Evolutionary conservation across 2,888 invertebrate species (phyloP), one percentile per base, ranked within the genome.

Genomic region (Rotaria socialis): DNA sequence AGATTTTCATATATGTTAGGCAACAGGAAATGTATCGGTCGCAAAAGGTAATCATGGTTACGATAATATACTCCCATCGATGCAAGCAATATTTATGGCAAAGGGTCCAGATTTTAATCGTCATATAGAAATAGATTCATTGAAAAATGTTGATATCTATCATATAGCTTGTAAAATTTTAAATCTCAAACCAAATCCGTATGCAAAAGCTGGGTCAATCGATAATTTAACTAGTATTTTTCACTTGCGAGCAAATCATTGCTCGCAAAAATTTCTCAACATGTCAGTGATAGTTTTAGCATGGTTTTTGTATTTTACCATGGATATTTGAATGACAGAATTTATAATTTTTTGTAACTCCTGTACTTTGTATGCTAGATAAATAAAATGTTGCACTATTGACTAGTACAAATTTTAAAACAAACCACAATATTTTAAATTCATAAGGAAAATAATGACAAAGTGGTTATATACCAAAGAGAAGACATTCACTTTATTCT

Each of bases 31-130:
- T 6, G 6, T 24, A 56, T 8, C 24, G 2, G 7, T 8, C 6
- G 3, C 67, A 27, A 67, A 47, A 47, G 80, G 80, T 47, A 80
- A 43, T 80, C 80, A 80, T 47, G 80, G 80, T 47, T 80, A n/a
- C 24, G 80, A 80, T 47, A 80, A 80, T 47, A 47, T 3, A 10
- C 24, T 80, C 11, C 47, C 80, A 43, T 80, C 80, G 10, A 80
- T 80, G 80, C 43, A 80, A 80, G 80, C 80, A 10, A 80, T 80
- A 80, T 80, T 80, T n/a, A 80, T 80, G 80, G 43, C 80, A 47
- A 3, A 10, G 0, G 80, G 80, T n/a, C 80, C 80, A 47, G 43
- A 80, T 80, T 80, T 80, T n/a, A 14, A 80, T 5, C 24, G 14
- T 11, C 24, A 47, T n/a, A 11, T n/a, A 4, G 47, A 43, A 80